These are phyloP conservation scores for Oenanthe melanoleuca DNA, from an alignment of 2,113 vertebrate genomes.

Conservation along the genomic window DNA sequence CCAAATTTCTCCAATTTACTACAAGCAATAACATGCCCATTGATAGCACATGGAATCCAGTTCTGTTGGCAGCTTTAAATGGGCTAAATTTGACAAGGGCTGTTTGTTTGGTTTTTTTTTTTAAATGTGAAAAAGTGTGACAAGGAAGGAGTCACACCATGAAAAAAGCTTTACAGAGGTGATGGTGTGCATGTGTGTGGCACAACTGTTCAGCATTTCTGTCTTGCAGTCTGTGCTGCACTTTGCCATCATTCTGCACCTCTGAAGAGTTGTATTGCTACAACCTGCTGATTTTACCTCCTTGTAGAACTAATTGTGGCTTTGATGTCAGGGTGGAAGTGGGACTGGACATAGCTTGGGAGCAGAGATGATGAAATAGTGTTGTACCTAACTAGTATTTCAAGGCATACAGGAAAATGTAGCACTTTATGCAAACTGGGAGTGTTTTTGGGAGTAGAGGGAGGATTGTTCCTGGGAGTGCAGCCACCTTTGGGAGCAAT, in stretches of 20 bases:
- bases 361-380: background rate
- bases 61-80: background rate
- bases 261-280: background rate
- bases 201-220: background rate
- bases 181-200: accelerated
- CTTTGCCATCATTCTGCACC: background rate
- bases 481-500: background rate
- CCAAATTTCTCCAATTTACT: background rate
- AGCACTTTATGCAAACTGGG: background rate
- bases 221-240: background rate
- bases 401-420: background rate
- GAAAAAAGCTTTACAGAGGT: background rate
- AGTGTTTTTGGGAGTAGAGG: background rate
- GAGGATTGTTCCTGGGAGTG: background rate
- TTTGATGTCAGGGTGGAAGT: background rate
- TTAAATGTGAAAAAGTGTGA: background rate
- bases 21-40: conserved; percentile 49
- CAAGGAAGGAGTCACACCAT: background rate
- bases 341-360: background rate
- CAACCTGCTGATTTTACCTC: background rate
- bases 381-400: conserved; percentile 20
- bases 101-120: background rate
- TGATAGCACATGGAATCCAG: background rate
- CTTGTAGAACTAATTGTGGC: background rate
- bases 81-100: background rate